Base-by-base conservation (phyloP, 2,113 vertebrate genomes). In the Suncus etruscus region DNA sequence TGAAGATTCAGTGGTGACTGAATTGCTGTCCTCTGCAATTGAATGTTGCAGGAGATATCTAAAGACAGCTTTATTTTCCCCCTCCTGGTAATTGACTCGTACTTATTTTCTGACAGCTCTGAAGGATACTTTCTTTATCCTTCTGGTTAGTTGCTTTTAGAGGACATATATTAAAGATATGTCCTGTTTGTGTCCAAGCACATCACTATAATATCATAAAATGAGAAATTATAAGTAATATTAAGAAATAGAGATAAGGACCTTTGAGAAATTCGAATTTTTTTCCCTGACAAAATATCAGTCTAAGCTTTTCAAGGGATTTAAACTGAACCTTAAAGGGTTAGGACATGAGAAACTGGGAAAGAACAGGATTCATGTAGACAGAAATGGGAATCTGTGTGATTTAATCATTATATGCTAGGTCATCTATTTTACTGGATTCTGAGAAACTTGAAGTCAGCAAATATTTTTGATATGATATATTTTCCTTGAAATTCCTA, bases 201-300 rank as follows among this genome's bases (percentile, higher is more conserved):
- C 50, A 74, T 78, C 89, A 87, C 31, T 78, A 89, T 89, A 84
- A 31, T 47, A 94, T 72, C 69, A 87, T 82, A 91, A 91, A 94
- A 72, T 89, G 63, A 85, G 66, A 93, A 87, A 68, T 82, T 90
- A 54, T 91, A 87, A 92, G 61, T 72, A 89, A 87, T 78, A 83
- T 75, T 78, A 61, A 80, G 80, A 95, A 82, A 11, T 39, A 83
- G 20, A 92, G 81, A 93, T 90, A 75, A 93, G 66, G 11, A 75
- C 14, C n/a, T 83, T 58, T 89, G 70, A 78, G 58, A 78, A 92
- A 78, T 75, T 91, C 32, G 58, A 89, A 65, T 32, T 77, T 58
- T 66, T 85, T 75, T 90, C 47, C 48, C 50, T 45, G 70, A 78
- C 2, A 87, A 92, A 89, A 45, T 78, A 70, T 74, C 45, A 66